Evolutionary conservation across 2,113 vertebrate species (phyloP), one percentile per base, ranked within the genome.

Genomic region (Macquaria ambigua): DNA sequence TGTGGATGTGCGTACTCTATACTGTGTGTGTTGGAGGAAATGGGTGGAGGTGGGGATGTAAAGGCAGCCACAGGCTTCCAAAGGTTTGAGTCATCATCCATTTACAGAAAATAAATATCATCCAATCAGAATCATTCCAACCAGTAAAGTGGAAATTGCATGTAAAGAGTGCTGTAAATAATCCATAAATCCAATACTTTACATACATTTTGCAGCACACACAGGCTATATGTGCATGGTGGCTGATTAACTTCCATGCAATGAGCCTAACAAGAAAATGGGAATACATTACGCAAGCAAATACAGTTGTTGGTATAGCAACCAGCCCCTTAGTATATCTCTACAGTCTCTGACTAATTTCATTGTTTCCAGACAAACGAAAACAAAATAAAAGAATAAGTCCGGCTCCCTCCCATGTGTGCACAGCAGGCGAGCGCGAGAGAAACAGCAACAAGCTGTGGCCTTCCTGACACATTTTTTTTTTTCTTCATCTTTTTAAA

Each of bases 401-500:
- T 79, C 85, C 56, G 23, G 43, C 71, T 83, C 48, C 74, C 82
- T 85, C 85, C 86, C 46, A 39, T 87, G 89, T 52, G 87, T 43
- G 21, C 90, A 78, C 91, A 94, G 89, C 83, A n/a, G 88, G 90
- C 28, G 14, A 87, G 80, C 79, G 58, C 5, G 11, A 43, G 84
- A 52, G 39, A 63, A 77, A 74, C 71, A 50, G 84, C 81, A 77
- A 83, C 66, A 25, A 79, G 78, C 77, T 7, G 37, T 71, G 89
- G 87, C 84, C 87, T 89, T 80, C 84, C 80, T 72, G 82, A 89
- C 90, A 85, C 70, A 25, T 79, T 74, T 76, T 70, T 81, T 56
- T 79, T 84, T 64, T 81, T 84, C 79, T 88, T 87, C 82, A 93
- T 92, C 89, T 89, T 68, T 72, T 53, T 85, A 90, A 94, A 94